A percentile compares a stretch with the other conserved stretches of the same genome.
Evolutionary conservation across 2,113 vertebrate genomes (phyloP).

Genomic region (Blennius ocellaris): DNA sequence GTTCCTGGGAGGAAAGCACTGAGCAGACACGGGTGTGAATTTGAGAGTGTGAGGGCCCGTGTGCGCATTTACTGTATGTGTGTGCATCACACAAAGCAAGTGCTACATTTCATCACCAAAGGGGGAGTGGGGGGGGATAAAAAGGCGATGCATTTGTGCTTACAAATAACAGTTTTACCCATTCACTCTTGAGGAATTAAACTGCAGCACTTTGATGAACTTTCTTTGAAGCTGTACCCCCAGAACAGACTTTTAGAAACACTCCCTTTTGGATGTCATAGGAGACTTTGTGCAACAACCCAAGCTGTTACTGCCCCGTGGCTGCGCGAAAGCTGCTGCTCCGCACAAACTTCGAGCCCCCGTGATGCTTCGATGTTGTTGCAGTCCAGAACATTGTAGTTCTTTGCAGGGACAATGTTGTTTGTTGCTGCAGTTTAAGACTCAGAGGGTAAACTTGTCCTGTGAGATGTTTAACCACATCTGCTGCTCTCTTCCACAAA

Average conservation of each 20-base stretch:
- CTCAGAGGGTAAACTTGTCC: constrained; percentile 19
- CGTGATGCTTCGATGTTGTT: constrained; percentile 48
- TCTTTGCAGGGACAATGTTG: constrained; percentile 42
- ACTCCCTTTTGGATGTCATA: constrained; percentile 60
- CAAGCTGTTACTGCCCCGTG: constrained; percentile 61
- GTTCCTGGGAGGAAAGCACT: constrained; percentile 51
- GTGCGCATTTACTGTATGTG: constrained; percentile 1
- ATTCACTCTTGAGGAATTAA: constrained; percentile 67
- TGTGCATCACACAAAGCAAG: constrained; percentile 26
- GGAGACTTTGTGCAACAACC: constrained; percentile 66
- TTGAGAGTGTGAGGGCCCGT: constrained; percentile 11
- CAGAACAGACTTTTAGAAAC: constrained; percentile 63
- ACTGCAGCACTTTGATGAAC: constrained; percentile 69
- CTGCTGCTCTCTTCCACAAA: constrained; percentile 65
- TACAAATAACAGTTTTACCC: constrained; percentile 62
- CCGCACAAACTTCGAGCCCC: constrained; percentile 64
- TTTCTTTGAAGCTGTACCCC: constrained; percentile 70
- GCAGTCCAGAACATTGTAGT: constrained; percentile 66
- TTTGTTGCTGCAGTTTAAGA: constrained; percentile 35
- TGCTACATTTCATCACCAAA: constrained; percentile 29
- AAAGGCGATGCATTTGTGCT: constrained; percentile 51
- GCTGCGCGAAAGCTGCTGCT: constrained; percentile 56
- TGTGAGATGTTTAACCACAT: constrained; percentile 52
- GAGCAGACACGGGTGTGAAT: constrained; percentile 42
- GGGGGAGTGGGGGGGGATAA: constrained; percentile 1